phyloP scores from a whole-genome alignment of 2,797 vertebrate species.

The Pterois miles region DNA sequence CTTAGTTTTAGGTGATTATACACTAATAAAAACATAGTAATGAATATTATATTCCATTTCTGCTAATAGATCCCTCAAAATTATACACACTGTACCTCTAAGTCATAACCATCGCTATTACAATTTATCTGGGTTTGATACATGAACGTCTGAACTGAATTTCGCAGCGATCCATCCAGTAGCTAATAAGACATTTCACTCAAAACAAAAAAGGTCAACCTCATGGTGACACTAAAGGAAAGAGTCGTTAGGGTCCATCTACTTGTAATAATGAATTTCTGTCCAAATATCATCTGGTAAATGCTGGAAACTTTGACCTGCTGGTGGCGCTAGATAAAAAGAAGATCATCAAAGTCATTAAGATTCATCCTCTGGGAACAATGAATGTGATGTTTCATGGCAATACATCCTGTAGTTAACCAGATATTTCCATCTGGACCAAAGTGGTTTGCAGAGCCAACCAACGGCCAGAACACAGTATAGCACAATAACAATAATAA shows the following conservation, averaged over 20 bases:
- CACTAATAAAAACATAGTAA: no score
- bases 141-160: background rate
- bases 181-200: background rate
- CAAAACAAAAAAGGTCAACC: background rate
- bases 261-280: background rate
- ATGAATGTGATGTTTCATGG: background rate
- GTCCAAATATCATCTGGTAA: background rate
- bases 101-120: background rate
- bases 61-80: no score
- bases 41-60: no score
- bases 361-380: background rate
- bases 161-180: background rate
- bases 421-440: background rate
- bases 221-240: background rate
- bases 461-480: background rate
- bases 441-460: background rate
- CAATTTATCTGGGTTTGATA: background rate
- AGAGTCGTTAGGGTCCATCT: background rate
- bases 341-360: background rate
- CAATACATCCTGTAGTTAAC: background rate
- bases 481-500: constrained; percentile 2
- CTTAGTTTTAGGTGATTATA: no score
- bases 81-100: no score
- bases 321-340: background rate
- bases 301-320: background rate